phyloP scores from a whole-genome alignment of 2,888 invertebrate species.

The Chelonus formosanus region DNA sequence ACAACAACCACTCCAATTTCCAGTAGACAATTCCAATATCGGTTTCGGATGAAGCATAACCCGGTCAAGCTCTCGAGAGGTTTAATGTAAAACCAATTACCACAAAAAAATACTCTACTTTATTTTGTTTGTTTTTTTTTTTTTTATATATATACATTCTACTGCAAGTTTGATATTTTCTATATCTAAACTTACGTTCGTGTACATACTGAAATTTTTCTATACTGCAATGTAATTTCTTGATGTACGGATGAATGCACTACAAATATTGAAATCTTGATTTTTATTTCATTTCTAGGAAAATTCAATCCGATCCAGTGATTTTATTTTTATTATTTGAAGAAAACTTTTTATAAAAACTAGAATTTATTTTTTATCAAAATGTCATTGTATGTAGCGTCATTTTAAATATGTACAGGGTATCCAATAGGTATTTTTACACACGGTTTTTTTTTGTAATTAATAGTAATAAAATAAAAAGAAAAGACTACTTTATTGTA shows the following conservation, averaged over 20 bases:
- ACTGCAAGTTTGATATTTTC: too few relatives aligned
- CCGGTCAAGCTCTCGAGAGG: conserved; percentile 3
- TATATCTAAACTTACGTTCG: not conserved
- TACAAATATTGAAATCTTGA: conserved; percentile 28
- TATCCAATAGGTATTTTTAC: too few relatives aligned
- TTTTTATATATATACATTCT: too few relatives aligned
- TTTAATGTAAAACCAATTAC: conserved; percentile 22
- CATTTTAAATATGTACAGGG: too few relatives aligned
- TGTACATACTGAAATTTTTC: not conserved
- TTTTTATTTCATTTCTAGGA: conserved; percentile 40
- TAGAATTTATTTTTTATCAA: too few relatives aligned
- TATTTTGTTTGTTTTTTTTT: too few relatives aligned
- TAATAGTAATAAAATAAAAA: too few relatives aligned
- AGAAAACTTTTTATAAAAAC: too few relatives aligned
- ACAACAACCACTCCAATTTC: conserved; percentile 29
- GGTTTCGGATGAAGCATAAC: conserved; percentile 27
- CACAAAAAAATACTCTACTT: not conserved
- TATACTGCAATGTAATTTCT: not conserved
- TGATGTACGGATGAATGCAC: conserved; percentile 8
- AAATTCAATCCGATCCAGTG: conserved; percentile 37
- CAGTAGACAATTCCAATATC: conserved; percentile 28
- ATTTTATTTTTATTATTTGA: conserved; percentile 1
- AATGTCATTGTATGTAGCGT: too few relatives aligned
- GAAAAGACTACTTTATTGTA: too few relatives aligned
- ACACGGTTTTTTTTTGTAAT: too few relatives aligned